A percentile compares a stretch with the other conserved stretches of the same genome.
Evolutionary conservation across 2,888 invertebrate species (phyloP).

Genomic region (Pristionchus mayeri): DNA sequence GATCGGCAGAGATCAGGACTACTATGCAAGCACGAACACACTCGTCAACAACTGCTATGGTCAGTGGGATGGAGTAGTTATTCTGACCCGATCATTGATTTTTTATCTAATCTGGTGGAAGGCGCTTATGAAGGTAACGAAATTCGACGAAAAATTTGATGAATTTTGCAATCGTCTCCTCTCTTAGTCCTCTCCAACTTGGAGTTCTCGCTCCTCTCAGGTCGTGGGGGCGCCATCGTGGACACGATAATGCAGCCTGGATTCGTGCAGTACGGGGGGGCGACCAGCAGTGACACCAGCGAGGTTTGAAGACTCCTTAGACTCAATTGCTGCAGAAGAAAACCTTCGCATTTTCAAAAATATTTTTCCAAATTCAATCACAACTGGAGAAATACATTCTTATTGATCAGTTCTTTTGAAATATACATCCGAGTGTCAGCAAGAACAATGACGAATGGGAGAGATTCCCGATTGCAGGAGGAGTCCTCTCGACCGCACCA

Average conservation of each 20-base stretch:
- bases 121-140: no score
- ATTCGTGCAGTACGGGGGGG: slow-evolving; percentile 57
- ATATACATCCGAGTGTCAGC: background rate
- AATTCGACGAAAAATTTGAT: background rate
- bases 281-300: slow-evolving; percentile 37
- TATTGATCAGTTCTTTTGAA: no score
- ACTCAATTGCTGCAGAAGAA: background rate
- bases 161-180: background rate
- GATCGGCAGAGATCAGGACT: slow-evolving; percentile 43
- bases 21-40: slow-evolving; percentile 38
- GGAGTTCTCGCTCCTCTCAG: no score
- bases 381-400: no score
- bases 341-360: no score
- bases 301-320: slow-evolving; percentile 7
- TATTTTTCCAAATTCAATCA: no score
- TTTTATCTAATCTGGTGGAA: no score
- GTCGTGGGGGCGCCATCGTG: slow-evolving; percentile 56
- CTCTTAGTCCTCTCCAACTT: no score
- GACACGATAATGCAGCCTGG: slow-evolving; percentile 62
- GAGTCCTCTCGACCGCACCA: slow-evolving; percentile 31
- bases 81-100: background rate
- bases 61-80: background rate
- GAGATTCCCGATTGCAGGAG: slow-evolving; percentile 2
- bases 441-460: background rate
- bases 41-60: slow-evolving; percentile 46